phyloP scores from a whole-genome alignment of 1,140 invertebrate species.

The Aphidius ervi region DNA sequence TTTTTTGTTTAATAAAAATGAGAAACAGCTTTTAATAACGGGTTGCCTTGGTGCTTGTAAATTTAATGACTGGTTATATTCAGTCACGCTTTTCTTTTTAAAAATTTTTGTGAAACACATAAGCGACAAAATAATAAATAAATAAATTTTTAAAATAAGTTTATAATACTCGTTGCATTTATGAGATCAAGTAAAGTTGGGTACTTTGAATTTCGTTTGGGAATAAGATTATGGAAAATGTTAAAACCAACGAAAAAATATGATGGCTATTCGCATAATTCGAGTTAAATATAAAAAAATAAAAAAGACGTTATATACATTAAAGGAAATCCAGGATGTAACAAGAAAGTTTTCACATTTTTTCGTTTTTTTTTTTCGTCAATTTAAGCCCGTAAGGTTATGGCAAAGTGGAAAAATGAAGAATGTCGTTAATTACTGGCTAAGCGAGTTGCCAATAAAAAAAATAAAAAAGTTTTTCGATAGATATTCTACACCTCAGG shows the following conservation, averaged over 20 bases:
- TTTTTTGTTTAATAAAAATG: slow-evolving; percentile 20
- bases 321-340: neutral
- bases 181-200: neutral
- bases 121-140: no score
- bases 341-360: slow-evolving; percentile 5
- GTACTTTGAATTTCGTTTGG: neutral
- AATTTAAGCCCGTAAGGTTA: neutral
- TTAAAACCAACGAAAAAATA: neutral
- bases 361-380: neutral
- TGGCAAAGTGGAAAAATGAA: neutral
- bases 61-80: slow-evolving; percentile 10
- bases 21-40: slow-evolving; percentile 21
- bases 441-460: slow-evolving; percentile 9
- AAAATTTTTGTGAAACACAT: neutral
- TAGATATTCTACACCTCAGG: neutral
- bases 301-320: neutral
- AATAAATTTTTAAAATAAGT: neutral
- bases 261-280: slow-evolving; percentile 8
- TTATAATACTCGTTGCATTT: neutral
- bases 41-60: neutral
- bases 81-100: neutral
- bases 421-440: slow-evolving; percentile 11
- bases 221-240: slow-evolving; percentile 1
- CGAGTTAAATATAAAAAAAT: neutral
- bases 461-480: neutral